These are phyloP conservation scores for Tapirus terrestris DNA, from an alignment of 2,113 vertebrate genomes.

Conservation along the genomic window DNA sequence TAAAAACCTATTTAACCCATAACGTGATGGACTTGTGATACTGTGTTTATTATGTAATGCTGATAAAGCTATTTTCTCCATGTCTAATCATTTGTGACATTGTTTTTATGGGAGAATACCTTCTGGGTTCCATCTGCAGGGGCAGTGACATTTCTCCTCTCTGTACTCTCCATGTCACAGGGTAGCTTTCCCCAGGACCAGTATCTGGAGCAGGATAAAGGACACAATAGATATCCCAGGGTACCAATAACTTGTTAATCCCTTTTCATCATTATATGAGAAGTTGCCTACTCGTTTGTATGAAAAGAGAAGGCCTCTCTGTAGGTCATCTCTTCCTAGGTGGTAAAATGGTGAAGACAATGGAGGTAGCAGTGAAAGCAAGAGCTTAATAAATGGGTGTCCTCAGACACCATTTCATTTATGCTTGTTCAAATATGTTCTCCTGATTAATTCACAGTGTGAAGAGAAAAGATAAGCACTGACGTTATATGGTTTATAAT, in stretches of 20 bases:
- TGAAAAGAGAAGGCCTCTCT: background rate
- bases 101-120: background rate
- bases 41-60: background rate
- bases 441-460: background rate
- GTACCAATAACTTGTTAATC: background rate
- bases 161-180: background rate
- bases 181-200: background rate
- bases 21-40: background rate
- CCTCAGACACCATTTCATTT: background rate
- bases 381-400: background rate
- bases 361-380: background rate
- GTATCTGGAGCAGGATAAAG: background rate
- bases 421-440: background rate
- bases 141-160: background rate
- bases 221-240: background rate
- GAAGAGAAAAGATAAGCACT: slow-evolving; percentile 1
- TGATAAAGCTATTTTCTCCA: background rate
- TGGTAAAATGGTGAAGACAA: background rate
- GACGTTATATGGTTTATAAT: slow-evolving; percentile 2
- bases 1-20: background rate
- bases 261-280: background rate
- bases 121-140: background rate
- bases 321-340: background rate
- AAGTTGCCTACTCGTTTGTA: background rate
- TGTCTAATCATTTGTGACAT: background rate